Evolutionary conservation across 2,888 invertebrate genomes (phyloP).

Genomic region (Caenorhabditis japonica): DNA sequence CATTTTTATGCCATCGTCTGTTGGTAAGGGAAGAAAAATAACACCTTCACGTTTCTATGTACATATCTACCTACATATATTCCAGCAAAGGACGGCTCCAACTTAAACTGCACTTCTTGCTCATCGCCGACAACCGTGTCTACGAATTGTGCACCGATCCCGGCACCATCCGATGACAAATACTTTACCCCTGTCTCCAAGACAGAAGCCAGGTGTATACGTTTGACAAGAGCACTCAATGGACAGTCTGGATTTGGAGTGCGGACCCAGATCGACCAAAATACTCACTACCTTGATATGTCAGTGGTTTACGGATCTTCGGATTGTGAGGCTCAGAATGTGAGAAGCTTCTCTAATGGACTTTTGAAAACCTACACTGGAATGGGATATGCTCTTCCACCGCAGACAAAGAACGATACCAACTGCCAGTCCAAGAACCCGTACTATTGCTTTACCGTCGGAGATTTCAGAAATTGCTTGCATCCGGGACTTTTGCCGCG

Average conservation of each 20-base stretch:
- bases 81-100: conserved; percentile 56
- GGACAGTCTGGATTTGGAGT: conserved; percentile 85
- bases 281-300: conserved; percentile 85
- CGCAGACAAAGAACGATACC: conserved; percentile 51
- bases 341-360: conserved; percentile 83
- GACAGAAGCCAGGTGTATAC: conserved; percentile 82
- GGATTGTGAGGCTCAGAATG: conserved; percentile 84
- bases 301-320: conserved; percentile 93
- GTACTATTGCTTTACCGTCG: conserved; percentile 59
- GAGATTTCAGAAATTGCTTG: conserved; percentile 68
- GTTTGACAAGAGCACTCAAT: conserved; percentile 92
- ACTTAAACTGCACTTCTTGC: conserved; percentile 81
- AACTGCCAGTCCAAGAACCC: conserved; percentile 64
- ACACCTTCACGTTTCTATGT: too few species aligned
- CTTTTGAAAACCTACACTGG: conserved; percentile 42
- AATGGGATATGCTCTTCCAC: conserved; percentile 57
- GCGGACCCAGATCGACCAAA: conserved; percentile 78
- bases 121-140: conserved; percentile 89
- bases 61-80: too few species aligned
- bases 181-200: conserved; percentile 46
- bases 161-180: conserved; percentile 80
- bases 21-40: too few species aligned
- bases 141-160: conserved; percentile 90
- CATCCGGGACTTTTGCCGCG: conserved; percentile 65
- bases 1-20: conserved; percentile 87